Evolutionary conservation across 2,113 vertebrate species (phyloP).

Genomic region (Nesoenas mayeri): DNA sequence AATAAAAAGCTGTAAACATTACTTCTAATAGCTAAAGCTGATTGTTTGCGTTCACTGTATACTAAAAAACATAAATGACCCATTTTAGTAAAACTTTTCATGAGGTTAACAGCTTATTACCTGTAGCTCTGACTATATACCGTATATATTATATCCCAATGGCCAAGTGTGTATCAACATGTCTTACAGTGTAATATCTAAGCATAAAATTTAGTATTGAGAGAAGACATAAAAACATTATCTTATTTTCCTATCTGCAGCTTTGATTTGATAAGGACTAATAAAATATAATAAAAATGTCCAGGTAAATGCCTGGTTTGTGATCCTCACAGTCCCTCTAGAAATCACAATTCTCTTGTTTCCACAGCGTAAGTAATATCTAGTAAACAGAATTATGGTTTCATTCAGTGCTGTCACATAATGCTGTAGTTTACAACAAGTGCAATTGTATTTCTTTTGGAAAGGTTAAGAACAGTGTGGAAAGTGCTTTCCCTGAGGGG

Average conservation of each 20-base stretch:
- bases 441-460: conserved; percentile 54
- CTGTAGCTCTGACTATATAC: neutral
- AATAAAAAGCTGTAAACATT: neutral
- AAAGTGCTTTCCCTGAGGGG: conserved; percentile 44
- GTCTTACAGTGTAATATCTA: conserved; percentile 5
- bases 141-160: neutral
- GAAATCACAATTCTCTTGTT: conserved; percentile 46
- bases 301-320: conserved; percentile 48
- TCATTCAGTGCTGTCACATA: conserved; percentile 55
- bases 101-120: neutral
- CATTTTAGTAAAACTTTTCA: neutral
- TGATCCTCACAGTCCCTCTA: conserved; percentile 37
- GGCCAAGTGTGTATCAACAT: neutral
- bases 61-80: neutral
- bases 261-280: conserved; percentile 40
- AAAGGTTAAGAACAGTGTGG: conserved; percentile 35
- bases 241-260: conserved; percentile 36
- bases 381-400: conserved; percentile 63
- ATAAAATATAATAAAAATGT: conserved; percentile 55
- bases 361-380: conserved; percentile 44
- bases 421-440: conserved; percentile 30
- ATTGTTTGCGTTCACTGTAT: neutral
- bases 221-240: conserved; percentile 25
- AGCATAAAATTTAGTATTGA: conserved; percentile 10
- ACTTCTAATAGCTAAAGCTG: neutral